These are phyloP conservation scores for Leucoraja erinaceus DNA, from an alignment of 2,113 vertebrate species.

Conservation along the genomic window DNA sequence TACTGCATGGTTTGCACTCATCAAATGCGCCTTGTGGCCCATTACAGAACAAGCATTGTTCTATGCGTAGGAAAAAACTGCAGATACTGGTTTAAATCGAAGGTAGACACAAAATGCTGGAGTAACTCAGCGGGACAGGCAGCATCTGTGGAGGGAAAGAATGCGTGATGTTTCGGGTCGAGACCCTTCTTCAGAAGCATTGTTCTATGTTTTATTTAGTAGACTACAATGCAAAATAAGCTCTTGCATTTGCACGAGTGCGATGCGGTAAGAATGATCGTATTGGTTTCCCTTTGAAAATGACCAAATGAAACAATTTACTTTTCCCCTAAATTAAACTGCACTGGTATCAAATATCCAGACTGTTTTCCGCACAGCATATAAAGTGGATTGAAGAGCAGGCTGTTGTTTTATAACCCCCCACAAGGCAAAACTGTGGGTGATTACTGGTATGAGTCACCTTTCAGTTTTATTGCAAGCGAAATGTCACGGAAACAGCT, in stretches of 20 bases:
- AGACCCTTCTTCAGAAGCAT: background rate
- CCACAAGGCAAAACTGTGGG: background rate
- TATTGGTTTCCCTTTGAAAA: background rate
- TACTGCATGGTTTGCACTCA: background rate
- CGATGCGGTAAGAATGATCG: background rate
- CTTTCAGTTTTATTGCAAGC: background rate
- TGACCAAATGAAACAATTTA: background rate
- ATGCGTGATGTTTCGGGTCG: no score
- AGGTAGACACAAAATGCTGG: no score
- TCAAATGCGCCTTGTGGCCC: background rate
- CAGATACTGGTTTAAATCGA: no score
- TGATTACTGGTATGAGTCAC: background rate
- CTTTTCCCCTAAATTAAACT: background rate
- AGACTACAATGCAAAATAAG: background rate
- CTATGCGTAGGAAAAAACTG: background rate
- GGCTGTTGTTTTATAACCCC: background rate
- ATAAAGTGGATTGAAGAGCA: background rate
- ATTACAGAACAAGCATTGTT: background rate
- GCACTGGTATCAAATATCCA: background rate
- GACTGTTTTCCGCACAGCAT: background rate
- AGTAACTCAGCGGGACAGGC: no score
- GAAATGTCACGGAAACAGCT: background rate
- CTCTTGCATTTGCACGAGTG: background rate
- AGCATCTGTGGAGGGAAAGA: no score
- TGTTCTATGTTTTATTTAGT: background rate